Base-by-base conservation (phyloP, 2,888 invertebrate species). In the Drosophila picticornis region DNA sequence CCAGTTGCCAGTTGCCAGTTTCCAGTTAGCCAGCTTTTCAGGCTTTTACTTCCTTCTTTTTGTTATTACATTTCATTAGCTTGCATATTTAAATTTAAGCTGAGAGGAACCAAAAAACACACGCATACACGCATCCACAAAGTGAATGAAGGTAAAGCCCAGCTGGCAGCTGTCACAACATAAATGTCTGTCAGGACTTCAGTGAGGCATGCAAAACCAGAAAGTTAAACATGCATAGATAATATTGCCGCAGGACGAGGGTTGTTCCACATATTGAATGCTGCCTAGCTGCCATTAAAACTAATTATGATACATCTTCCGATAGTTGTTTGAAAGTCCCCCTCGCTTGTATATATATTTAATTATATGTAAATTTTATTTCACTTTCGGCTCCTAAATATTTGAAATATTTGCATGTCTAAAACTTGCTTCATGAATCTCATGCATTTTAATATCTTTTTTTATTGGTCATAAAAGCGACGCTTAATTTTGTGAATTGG, bases 151-250 rank as follows among this genome's bases (percentile, higher is more conserved):
- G 70, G 67, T 67, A 75, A 75, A 64, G 59, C 60, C 61, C 65
- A 56, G 56, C 66, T 67, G 76, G 79, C 76, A 80, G 79, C 79
- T 80, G 79, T 70, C 72, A 75, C 75, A 75, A 79, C 75, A 66
- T 68, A 75, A 78, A 78, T 74, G 64, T 77, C 74, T 48, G 74
- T 55, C 70, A 68, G 75, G 61, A 65, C 62, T 60, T 58, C 69
- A 72, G 56, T 77, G 71, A 68, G 56, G 72, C 80, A 75, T 74
- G 81, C 43, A 59, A 65, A 72, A 63, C 63, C 80, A 16, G 16
- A 9, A 46, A 67, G 83, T 74, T 72, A 77, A 81, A 72, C 66
- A 77, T 71, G 74, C 69, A 74, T 70, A 67, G 36, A 73, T 66
- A 57, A 63, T 9, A 29, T 31, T 19, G 64, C 25, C 50, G 25